Evolutionary conservation across 2,888 invertebrate species (phyloP), one percentile per base, ranked within the genome.

Genomic region (Phania funesta): DNA sequence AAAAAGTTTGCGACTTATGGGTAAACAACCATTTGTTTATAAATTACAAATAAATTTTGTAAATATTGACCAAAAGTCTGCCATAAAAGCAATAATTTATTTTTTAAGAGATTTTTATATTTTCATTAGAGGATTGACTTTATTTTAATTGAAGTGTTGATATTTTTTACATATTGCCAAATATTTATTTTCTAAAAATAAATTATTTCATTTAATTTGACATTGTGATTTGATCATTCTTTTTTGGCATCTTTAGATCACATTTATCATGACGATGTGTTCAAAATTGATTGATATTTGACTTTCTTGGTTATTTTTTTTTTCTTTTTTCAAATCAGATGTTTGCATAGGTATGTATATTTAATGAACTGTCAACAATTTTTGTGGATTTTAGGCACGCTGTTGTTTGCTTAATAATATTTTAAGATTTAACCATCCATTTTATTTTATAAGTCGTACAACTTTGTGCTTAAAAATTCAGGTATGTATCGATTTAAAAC

Each of bases 131-230:
- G 46, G 44, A 8, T 50, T 48, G 2, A 22, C 29, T 65, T 65
- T 22, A 32, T 29, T 50, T 62, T 44, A 29, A 20, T 9, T 41
- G 16, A 52, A 32, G 9, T 62, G 35, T 60, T 60, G 18, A n/a
- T n/a, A n/a, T n/a, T n/a, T n/a, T 54, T 54, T 58, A 60, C 16
- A 48, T 65, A 48, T 70, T 48, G 48, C 18, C 46, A 75, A 75
- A 56, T 71, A 35, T 46, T 67, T 38, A 32, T 50, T 58, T 41
- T 60, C 77, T 62, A 70, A 62, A 68, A 68, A 62, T 77, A 60
- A 46, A 24, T 71, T 78, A 26, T 70, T 71, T 78, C n/a, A 48
- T 67, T 71, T 71, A n/a, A 65, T 54, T 79, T 73, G 71, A 50
- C 77, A 77, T 77, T 77, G 77, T 38, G 13, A 62, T 54, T 77